Base-by-base conservation (phyloP, 2,888 invertebrate genomes). In the Spatulosminthurus flaviceps region DNA sequence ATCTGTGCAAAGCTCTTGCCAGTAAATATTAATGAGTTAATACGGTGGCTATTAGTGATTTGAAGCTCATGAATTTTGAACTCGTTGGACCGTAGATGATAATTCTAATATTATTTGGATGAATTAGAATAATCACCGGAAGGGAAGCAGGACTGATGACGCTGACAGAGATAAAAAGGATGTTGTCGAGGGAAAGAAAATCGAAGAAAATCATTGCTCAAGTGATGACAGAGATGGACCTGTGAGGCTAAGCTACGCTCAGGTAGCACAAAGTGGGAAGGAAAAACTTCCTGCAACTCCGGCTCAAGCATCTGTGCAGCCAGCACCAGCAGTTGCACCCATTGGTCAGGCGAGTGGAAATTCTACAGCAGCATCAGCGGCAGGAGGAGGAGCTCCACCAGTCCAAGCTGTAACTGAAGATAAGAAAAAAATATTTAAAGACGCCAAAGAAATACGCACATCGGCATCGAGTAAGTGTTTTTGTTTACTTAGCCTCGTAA, bases 241-340 rank as follows among this genome's bases (percentile, higher is more conserved):
- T 41, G 82, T 83, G 89, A 82, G 84, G 64, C 88, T 92, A 87
- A 92, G 91, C 87, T 92, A 92, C 87, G 92, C 92, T 81, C 92
- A 92, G 88, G 92, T 91, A 81, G 92, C 92, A 60, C 92, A 92
- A 86, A 82, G 80, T 34, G 80, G 85, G 24, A 86, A 86, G 79
- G 85, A 86, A 34, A 83, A 84, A 77, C 66, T 82, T 51, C 66
- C 71, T 43, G 71, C 72, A 64, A 34, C 78, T 42, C 78, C 73
- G 21, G 24, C 29, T 61, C 76, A 79, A 60, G 5, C 76, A 51
- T n/a, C n/a, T n/a, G 42, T 41, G 26, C 51, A 51, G 51, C 22
- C 42, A 2, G n/a, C 42, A 21, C 71, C 79, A 51, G 16, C 79
- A 28, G 28, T 41, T 19, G 34, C 43, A 5, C 9, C 75, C 42